Evolutionary conservation across 2,888 invertebrate species (phyloP).

Genomic region (Drosophila atripex): DNA sequence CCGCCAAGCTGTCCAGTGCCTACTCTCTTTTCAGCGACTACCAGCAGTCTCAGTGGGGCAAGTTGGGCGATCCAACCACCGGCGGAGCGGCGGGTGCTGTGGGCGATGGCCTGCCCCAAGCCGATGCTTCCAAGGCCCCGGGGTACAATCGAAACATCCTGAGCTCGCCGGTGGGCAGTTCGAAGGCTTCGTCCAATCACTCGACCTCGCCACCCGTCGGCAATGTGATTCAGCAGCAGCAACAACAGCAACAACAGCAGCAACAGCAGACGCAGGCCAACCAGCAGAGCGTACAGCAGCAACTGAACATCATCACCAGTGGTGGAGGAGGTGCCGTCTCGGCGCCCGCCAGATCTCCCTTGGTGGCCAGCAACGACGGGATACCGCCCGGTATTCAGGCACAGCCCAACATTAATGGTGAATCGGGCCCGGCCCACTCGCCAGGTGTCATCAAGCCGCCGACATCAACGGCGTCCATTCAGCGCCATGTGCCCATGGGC

Average conservation of each 20-base stretch:
- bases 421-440: conserved; percentile 55
- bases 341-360: conserved; percentile 68
- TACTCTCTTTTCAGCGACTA: conserved; percentile 95
- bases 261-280: conserved; percentile 16
- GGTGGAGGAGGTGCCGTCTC: conserved; percentile 39
- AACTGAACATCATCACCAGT: conserved; percentile 66
- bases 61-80: conserved; percentile 65
- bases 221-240: conserved; percentile 56
- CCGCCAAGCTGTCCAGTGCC: conserved; percentile 85
- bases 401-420: conserved; percentile 54
- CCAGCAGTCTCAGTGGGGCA: conserved; percentile 85
- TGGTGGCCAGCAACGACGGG: conserved; percentile 67
- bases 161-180: conserved; percentile 90
- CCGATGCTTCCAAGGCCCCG: conserved; percentile 95
- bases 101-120: conserved; percentile 85
- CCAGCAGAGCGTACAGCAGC: conserved; percentile 63
- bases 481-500: conserved; percentile 78
- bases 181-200: conserved; percentile 86
- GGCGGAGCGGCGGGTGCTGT: conserved; percentile 62
- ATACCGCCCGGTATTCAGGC: conserved; percentile 36
- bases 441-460: conserved; percentile 79
- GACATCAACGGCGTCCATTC: conserved; percentile 77
- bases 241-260: conserved; percentile 17
- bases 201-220: conserved; percentile 85
- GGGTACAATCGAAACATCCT: conserved; percentile 91